Evolutionary conservation across 2,888 invertebrate genomes (phyloP), one percentile per base, ranked within the genome.

Genomic region (Morinoia aosen): DNA sequence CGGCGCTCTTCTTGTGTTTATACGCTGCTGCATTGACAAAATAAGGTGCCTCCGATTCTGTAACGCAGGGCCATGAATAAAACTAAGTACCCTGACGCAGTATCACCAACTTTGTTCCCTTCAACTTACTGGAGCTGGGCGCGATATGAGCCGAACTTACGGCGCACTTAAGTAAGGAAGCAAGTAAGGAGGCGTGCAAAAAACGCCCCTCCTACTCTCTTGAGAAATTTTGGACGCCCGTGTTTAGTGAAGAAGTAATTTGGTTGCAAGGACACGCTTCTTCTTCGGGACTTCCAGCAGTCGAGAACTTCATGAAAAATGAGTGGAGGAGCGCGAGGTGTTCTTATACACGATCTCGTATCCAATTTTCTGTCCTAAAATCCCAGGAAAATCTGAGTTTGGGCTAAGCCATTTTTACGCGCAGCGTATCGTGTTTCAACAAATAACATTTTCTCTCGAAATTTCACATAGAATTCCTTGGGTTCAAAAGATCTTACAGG

Each of bases 31-130:
- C 93, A 93, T 93, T 57, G 93, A 93, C 93, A 93, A 93, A 93
- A 93, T 93, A 93, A 93, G 93, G 93, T 93, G 93, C 93, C 93
- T 93, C 93, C 93, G 93, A 93, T 93, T 93, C 93, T 93, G 93
- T 93, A 57, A 93, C 57, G 93, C 57, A 39, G 48, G 25, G 93
- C 48, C 93, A 93, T 93, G 93, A 93, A 93, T 93, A 93, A 93
- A 93, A 93, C 93, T 93, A 93, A 93, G 93, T 93, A 93, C 93
- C 57, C 57, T 93, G 93, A 93, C 93, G 93, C 93, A 93, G 93
- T 57, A 93, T 93, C 93, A 93, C 93, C 93, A 93, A 93, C 93
- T 93, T 93, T 93, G 93, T 93, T 93, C 25, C 57, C 93, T 57
- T 57, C 93, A 93, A 93, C 93, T 93, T 93, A 93, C 93, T 93